These are phyloP conservation scores for Encarsia formosa DNA, from an alignment of 2,888 invertebrate genomes.

Conservation along the genomic window DNA sequence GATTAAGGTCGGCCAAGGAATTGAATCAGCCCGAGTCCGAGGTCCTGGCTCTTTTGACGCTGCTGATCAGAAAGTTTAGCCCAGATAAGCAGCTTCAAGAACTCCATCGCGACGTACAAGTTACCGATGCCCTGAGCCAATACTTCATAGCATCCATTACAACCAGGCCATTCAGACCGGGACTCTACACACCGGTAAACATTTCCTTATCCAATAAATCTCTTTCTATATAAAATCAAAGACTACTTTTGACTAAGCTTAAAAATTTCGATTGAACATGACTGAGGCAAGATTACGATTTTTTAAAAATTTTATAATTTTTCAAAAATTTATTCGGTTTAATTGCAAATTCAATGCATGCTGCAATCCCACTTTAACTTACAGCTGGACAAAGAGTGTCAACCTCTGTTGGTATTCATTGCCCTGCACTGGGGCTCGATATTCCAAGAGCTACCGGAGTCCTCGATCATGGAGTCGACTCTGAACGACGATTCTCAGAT, in stretches of 20 bases:
- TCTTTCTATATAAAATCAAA: too few species aligned
- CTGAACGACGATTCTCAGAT: neutral
- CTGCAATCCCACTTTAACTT: too few species aligned
- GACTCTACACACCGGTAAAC: slow-evolving; percentile 8
- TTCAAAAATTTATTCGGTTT: too few species aligned
- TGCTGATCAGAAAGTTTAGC: slow-evolving; percentile 11
- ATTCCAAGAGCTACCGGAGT: neutral
- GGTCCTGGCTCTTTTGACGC: slow-evolving; percentile 4
- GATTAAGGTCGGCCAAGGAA: neutral
- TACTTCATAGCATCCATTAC: slow-evolving; percentile 14
- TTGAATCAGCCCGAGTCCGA: neutral
- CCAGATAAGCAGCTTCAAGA: neutral
- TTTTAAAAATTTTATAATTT: too few species aligned
- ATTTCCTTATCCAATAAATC: neutral
- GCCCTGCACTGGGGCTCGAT: slow-evolving; percentile 4
- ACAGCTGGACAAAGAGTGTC: slow-evolving; percentile 7
- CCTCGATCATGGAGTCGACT: neutral
- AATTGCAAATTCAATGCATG: too few species aligned
- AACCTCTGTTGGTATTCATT: slow-evolving; percentile 12
- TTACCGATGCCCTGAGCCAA: slow-evolving; percentile 5
- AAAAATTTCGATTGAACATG: too few species aligned
- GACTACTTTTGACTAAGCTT: too few species aligned
- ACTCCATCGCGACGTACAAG: neutral
- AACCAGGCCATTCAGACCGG: slow-evolving; percentile 16
- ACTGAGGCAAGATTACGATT: too few species aligned